Evolutionary conservation across 92 coral and sea anemone genomes (phyloP).

Genomic region (Pocillopora meandrina): DNA sequence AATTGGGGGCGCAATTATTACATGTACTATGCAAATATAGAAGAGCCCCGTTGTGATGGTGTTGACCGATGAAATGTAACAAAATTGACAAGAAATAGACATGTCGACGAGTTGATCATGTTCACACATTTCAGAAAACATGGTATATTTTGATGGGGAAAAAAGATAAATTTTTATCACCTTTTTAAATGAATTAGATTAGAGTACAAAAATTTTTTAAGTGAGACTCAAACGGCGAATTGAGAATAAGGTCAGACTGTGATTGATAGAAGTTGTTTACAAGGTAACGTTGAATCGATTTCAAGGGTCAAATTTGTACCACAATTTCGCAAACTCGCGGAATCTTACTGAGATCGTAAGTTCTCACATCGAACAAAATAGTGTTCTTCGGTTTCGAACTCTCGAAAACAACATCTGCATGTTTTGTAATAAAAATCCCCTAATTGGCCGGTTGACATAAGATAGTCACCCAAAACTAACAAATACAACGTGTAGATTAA

Average conservation of each 20-base stretch:
- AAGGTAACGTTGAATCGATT: neutral
- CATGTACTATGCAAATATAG: neutral
- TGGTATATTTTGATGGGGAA: neutral
- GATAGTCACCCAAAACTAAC: slow-evolving; percentile 9
- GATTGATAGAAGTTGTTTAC: too few species aligned
- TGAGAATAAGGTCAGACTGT: too few species aligned
- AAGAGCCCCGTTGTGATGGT: neutral
- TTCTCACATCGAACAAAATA: neutral
- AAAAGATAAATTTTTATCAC: neutral
- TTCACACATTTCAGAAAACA: neutral
- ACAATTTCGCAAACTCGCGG: neutral
- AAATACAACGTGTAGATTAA: slow-evolving; percentile 25
- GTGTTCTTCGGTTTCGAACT: neutral
- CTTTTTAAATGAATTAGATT: neutral
- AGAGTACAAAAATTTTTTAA: neutral
- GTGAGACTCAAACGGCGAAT: neutral
- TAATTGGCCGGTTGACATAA: slow-evolving; percentile 23
- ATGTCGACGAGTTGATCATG: neutral
- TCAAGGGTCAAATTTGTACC: neutral
- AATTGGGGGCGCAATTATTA: neutral
- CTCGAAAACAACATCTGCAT: slow-evolving; percentile 12
- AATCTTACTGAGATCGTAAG: neutral
- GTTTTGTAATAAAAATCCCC: neutral
- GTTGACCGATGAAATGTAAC: slow-evolving; percentile 9
- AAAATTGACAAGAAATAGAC: neutral